These are phyloP conservation scores for Drosophila ustulata DNA, from an alignment of 2,888 invertebrate species.

Conservation along the genomic window DNA sequence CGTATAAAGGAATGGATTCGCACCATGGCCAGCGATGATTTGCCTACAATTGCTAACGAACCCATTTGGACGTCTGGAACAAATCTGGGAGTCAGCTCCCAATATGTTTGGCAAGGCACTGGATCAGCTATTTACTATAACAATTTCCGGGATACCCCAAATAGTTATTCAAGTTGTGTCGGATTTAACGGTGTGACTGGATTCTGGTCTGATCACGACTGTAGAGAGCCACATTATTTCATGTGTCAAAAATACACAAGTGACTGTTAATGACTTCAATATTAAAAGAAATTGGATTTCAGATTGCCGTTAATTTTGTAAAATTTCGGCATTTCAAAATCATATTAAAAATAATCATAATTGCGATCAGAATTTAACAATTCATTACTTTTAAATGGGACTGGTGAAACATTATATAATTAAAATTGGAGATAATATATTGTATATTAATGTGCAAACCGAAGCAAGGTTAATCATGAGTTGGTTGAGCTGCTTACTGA, in stretches of 20 bases:
- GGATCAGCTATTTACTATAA: slow-evolving; percentile 26
- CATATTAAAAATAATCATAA: slow-evolving; percentile 22
- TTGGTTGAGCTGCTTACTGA: no score
- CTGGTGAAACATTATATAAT: no score
- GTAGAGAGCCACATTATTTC: slow-evolving; percentile 39
- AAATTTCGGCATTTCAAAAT: slow-evolving; percentile 8
- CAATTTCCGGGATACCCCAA: slow-evolving; percentile 29
- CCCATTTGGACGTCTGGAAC: background rate
- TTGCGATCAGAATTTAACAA: slow-evolving; percentile 20
- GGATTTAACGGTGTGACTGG: slow-evolving; percentile 23
- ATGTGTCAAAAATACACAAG: slow-evolving; percentile 44
- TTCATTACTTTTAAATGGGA: background rate
- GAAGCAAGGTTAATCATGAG: no score
- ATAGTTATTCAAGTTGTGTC: slow-evolving; percentile 42
- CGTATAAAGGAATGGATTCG: background rate
- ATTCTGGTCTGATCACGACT: slow-evolving; percentile 43
- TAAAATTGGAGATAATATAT: no score
- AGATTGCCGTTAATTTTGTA: no score
- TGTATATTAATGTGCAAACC: no score
- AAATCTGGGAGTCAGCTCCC: background rate
- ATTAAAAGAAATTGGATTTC: background rate
- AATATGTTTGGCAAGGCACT: background rate
- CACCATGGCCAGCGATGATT: background rate
- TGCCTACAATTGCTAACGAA: background rate
- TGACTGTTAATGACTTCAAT: background rate